Evolutionary conservation across 2,113 vertebrate species (phyloP), one percentile per base, ranked within the genome.

Genomic region (Pycnonotus jocosus): DNA sequence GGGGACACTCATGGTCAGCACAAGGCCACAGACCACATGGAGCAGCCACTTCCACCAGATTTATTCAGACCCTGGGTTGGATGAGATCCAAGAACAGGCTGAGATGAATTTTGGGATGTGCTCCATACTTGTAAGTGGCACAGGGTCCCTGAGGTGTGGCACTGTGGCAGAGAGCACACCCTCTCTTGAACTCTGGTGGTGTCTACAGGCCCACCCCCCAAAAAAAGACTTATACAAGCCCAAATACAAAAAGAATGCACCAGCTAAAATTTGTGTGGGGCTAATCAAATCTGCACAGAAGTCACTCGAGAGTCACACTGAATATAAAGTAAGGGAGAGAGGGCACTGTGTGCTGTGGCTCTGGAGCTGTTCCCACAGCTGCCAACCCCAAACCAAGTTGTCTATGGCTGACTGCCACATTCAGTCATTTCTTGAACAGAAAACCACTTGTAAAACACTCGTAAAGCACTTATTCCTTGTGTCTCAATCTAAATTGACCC

Each of bases 391-490:
- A 72, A 86, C 11, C 16, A 51, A 18, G 37, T 21, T 80, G 6
- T 60, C 22, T 38, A 56, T 3, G 1, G 28, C 30, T 0, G 0
- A 82, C 2, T 13, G 21, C 30, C 47, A 15, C 2, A 0, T 54
- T 24, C 61, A 61, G 8, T 35, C 10, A 61, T 27, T 61, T 35
- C 30, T 47, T 54, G 21, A 76, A 22, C 35, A 61, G n/a, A 69
- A 76, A 69, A 27, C 47, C 30, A 47, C 54, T 69, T 76, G 30
- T 40, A 35, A 76, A 69, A 30, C 61, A 40, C 54, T 47, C 48
- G 21, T 31, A 35, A 70, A 48, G 4, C 19, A 40, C 35, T 30
- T 87, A 19, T 16, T 61, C 24, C 70, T 82, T 54, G 17, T 76
- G 42, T 48, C 25, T 62, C 54, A 61, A 54, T 35, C 31, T 42